Conservation (phyloP, 2,113 vertebrate species). For the Aleadryas rufinucha region DNA sequence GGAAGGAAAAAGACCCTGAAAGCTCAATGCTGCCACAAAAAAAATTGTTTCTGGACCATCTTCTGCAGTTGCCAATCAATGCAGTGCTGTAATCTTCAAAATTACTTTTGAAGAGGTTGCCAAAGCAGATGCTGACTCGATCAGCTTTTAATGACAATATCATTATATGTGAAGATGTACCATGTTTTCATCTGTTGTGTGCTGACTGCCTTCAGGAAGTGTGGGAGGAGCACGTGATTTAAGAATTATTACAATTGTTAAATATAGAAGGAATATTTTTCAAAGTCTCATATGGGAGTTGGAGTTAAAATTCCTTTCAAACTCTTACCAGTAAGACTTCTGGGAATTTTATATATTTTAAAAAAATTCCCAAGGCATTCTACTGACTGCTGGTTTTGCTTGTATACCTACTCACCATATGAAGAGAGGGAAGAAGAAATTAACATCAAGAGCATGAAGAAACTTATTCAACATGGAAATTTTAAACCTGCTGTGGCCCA, state of each 20-base stretch:
- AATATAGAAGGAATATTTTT: not conserved
- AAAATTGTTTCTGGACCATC: not conserved
- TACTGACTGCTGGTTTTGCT: not conserved
- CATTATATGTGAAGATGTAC: not conserved
- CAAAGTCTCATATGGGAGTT: not conserved
- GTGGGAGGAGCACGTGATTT: not conserved
- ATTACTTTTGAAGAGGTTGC: not conserved
- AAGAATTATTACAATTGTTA: not conserved
- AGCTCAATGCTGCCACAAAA: not conserved
- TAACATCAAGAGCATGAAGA: not conserved
- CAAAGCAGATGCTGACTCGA: not conserved
- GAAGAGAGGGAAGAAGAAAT: not conserved
- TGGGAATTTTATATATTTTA: not conserved
- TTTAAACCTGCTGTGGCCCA: not conserved
- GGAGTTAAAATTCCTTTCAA: not conserved
- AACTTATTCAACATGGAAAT: not conserved
- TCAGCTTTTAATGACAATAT: not conserved
- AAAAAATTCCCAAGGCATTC: not conserved
- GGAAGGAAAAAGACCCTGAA: not conserved
- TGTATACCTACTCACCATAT: not conserved
- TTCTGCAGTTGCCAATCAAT: not conserved
- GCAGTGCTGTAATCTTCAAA: not conserved
- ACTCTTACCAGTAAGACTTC: not conserved
- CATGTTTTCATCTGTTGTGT: not conserved
- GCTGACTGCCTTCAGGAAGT: not conserved